Evolutionary conservation across 2,113 vertebrate species (phyloP).

Genomic region (Peromyscus maniculatus): DNA sequence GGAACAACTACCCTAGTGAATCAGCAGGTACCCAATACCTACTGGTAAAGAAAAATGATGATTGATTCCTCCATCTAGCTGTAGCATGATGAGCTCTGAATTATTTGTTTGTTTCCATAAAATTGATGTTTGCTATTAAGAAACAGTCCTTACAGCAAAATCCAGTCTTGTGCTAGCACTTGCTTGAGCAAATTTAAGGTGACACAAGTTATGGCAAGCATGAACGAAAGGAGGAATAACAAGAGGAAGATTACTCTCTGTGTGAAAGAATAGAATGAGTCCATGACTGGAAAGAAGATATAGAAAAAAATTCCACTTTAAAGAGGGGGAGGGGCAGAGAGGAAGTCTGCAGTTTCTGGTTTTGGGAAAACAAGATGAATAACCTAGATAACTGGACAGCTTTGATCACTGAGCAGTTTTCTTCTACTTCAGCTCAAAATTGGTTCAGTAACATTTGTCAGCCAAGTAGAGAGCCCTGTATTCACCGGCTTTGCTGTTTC

Average conservation of each 20-base stretch:
- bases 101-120: constrained; percentile 19
- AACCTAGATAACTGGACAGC: neutral
- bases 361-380: neutral
- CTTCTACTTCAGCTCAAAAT: neutral
- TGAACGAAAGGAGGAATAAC: neutral
- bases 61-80: neutral
- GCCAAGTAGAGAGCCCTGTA: neutral
- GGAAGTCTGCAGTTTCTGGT: neutral
- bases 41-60: neutral
- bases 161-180: neutral
- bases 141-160: neutral
- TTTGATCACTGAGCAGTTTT: neutral
- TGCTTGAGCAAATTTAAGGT: neutral
- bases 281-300: neutral
- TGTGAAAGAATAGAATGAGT: neutral
- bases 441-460: neutral
- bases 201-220: neutral
- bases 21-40: neutral
- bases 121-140: neutral
- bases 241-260: neutral
- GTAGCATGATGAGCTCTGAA: neutral
- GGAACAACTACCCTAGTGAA: neutral
- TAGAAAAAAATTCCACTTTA: neutral
- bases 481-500: neutral
- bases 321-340: neutral